These are phyloP conservation scores for Callipepla squamata DNA, from an alignment of 2,113 vertebrate species.

Conservation along the genomic window DNA sequence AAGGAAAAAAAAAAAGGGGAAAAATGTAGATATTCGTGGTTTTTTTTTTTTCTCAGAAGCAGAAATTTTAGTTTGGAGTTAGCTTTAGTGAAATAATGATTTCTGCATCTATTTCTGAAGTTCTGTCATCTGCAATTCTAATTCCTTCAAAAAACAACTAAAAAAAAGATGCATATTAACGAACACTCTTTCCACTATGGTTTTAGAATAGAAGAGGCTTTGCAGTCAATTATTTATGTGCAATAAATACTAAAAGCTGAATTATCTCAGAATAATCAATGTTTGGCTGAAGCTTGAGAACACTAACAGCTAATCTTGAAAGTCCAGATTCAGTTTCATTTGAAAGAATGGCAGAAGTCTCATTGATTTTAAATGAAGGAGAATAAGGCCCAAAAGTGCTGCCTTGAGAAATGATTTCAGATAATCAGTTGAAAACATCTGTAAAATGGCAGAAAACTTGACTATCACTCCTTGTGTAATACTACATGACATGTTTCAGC, in stretches of 20 bases:
- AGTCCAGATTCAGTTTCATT: slow-evolving; percentile 33
- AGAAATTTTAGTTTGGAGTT: slow-evolving; percentile 4
- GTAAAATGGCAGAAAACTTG: neutral
- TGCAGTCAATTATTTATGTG: slow-evolving; percentile 67
- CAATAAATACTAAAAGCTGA: slow-evolving; percentile 33
- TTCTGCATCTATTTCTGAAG: neutral
- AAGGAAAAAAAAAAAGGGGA: neutral
- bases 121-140: neutral
- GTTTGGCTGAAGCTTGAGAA: slow-evolving; percentile 54
- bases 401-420: neutral
- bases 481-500: neutral
- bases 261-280: slow-evolving; percentile 64
- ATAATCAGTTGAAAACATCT: neutral
- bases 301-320: slow-evolving; percentile 35
- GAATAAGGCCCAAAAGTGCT: neutral
- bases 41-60: neutral
- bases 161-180: neutral
- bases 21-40: neutral
- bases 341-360: slow-evolving; percentile 41
- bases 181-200: neutral
- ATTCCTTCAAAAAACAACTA: neutral
- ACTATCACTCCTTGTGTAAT: neutral
- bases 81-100: neutral
- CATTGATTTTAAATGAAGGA: neutral
- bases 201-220: slow-evolving; percentile 19